Evolutionary conservation across 1,140 invertebrate genomes (phyloP).

Genomic region (Eumaeus atala): DNA sequence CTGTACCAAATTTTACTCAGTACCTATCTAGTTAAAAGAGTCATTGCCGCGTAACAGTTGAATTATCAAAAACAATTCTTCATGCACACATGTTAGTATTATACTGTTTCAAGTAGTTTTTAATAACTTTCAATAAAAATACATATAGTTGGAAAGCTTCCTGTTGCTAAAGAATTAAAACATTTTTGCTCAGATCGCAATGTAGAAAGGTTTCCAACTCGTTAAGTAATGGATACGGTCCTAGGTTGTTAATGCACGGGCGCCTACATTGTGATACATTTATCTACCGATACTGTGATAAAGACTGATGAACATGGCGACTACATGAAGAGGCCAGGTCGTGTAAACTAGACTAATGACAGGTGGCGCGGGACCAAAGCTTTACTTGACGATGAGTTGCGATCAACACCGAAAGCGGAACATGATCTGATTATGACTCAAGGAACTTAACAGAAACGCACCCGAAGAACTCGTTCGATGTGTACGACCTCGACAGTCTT

Average conservation of each 20-base stretch:
- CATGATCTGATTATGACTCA: constrained; percentile 46
- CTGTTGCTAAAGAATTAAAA: constrained; percentile 41
- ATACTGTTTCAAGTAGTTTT: background rate
- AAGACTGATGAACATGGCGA: constrained; percentile 58
- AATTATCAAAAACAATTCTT: constrained; percentile 42
- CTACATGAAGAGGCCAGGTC: constrained; percentile 62
- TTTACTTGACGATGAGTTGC: constrained; percentile 52
- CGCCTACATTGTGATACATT: constrained; percentile 73
- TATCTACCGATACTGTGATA: constrained; percentile 67
- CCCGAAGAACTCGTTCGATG: constrained; percentile 56
- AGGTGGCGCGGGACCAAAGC: constrained; percentile 59
- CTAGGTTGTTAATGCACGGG: constrained; percentile 50
- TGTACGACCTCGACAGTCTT: constrained; percentile 67
- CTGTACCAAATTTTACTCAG: constrained; percentile 56
- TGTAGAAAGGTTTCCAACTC: constrained; percentile 64
- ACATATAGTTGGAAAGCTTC: constrained; percentile 61
- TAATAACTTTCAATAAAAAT: constrained; percentile 35
- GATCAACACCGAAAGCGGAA: constrained; percentile 68
- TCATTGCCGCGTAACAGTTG: constrained; percentile 59
- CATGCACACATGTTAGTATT: constrained; percentile 39
- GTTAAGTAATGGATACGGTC: constrained; percentile 45
- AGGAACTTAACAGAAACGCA: constrained; percentile 46
- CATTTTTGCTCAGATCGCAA: constrained; percentile 36
- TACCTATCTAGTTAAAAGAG: constrained; percentile 39
- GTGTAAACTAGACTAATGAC: constrained; percentile 56